Percentiles rank a stretch among this genome's conserved stretches.
Evolutionary conservation across 2,113 vertebrate species (phyloP).

Genomic region (western clawed frog (Xenopus tropicalis)): DNA sequence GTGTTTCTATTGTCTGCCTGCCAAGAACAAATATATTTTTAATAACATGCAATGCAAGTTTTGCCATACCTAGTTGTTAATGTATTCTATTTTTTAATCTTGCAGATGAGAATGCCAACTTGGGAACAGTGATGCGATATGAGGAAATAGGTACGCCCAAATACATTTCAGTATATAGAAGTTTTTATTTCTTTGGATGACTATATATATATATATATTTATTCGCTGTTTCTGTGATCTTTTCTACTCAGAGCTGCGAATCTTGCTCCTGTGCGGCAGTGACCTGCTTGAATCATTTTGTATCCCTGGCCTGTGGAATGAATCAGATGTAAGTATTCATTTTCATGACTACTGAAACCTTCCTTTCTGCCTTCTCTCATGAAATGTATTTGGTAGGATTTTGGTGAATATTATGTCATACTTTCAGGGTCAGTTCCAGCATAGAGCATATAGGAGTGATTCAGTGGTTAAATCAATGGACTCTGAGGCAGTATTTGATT

Average conservation of each 20-base stretch:
- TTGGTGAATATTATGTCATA: neutral
- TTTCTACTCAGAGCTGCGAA: constrained; percentile 81
- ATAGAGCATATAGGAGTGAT: too few relatives aligned
- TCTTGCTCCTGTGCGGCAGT: constrained; percentile 95
- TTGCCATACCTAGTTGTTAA: too few relatives aligned
- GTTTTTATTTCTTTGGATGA: neutral
- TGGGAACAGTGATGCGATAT: constrained; percentile 90
- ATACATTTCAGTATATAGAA: neutral
- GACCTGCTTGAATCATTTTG: constrained; percentile 98
- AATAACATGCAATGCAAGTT: too few relatives aligned
- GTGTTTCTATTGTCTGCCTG: too few relatives aligned
- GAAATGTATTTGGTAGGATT: too few relatives aligned
- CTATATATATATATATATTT: too few relatives aligned
- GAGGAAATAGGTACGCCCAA: constrained; percentile 91
- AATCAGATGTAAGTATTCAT: constrained; percentile 85
- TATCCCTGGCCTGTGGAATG: constrained; percentile 97
- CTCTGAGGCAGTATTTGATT: too few relatives aligned
- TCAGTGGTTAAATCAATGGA: too few relatives aligned
- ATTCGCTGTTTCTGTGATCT: neutral
- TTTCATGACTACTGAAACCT: neutral
- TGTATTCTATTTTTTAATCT: constrained; percentile 15
- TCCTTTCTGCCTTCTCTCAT: neutral
- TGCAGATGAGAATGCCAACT: constrained; percentile 93
- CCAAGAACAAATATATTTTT: too few relatives aligned
- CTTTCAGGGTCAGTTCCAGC: neutral